Evolutionary conservation across 2,888 invertebrate species (phyloP).

Genomic region (Notodonta dromedarius): DNA sequence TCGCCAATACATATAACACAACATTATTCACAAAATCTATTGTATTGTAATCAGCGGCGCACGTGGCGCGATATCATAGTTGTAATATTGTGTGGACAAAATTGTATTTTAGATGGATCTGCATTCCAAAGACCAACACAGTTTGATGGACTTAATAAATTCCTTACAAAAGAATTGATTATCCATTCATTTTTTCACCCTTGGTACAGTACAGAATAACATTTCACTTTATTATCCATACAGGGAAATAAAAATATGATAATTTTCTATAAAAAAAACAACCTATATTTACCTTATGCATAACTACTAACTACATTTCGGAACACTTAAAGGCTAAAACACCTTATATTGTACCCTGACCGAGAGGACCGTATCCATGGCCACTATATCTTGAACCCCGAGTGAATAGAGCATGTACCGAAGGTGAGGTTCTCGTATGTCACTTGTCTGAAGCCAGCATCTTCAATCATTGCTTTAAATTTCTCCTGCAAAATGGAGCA

Average conservation of each 20-base stretch:
- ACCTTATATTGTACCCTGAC: not conserved
- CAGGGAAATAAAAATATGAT: not conserved
- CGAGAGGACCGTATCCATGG: not conserved
- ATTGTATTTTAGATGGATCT: slow-evolving; percentile 72
- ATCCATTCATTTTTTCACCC: slow-evolving; percentile 27
- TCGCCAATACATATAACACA: slow-evolving; percentile 7
- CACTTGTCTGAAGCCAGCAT: slow-evolving; percentile 94
- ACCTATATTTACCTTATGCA: slow-evolving; percentile 13
- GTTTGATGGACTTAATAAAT: slow-evolving; percentile 80
- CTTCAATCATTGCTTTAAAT: slow-evolving; percentile 94
- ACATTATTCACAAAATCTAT: slow-evolving; percentile 27
- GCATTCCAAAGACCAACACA: slow-evolving; percentile 82
- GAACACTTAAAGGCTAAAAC: not conserved
- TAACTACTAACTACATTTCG: not conserved
- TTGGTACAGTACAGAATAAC: not conserved
- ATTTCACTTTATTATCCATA: no score
- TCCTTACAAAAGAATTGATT: slow-evolving; percentile 45
- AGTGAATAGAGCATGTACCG: slow-evolving; percentile 97
- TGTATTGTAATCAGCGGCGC: slow-evolving; percentile 32
- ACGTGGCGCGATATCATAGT: slow-evolving; percentile 54
- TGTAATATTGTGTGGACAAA: slow-evolving; percentile 49
- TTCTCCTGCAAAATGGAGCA: slow-evolving; percentile 86
- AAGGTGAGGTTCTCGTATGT: slow-evolving; percentile 95
- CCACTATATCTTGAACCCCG: slow-evolving; percentile 93
- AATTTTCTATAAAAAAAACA: slow-evolving; percentile 1